Base-by-base conservation (phyloP, 2,113 vertebrate species). In the Scophthalmus maximus region DNA sequence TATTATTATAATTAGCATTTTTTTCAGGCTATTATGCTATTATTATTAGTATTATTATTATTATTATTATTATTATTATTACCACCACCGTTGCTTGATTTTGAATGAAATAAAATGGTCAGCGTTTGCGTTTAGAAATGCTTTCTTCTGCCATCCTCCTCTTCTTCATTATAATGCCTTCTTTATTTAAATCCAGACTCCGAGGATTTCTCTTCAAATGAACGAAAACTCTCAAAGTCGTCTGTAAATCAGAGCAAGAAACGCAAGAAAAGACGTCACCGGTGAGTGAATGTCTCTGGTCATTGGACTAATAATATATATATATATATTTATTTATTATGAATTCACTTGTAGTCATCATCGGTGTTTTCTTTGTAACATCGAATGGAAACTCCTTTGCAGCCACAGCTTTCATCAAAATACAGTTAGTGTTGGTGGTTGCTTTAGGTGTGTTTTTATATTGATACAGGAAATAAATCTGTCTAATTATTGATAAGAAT, bases 231-330 rank as follows among this genome's bases (percentile, higher is more conserved):
- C 81, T 95, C 95, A 52, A 99, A 98, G 87, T 96, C 96, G 15
- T 94, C 96, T 67, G 82, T 98, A 88, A 95, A 88, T 83, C 97
- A 99, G 91, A 97, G 94, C 92, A 99, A 99, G 92, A 99, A 99
- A 91, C 93, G 98, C 61, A 99, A 99, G 95, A 99, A 99, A 92
- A 94, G 97, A 84, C 89, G 97, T 22, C 98, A 99, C 94, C 94
- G 98, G 98, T 99, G 91, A 86, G 89, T 90, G 20, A 2, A 18
- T 8, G 67, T 79, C 46, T 73, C 12, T 82, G 27, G 0, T 25
- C 52, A 11, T 69, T 32, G 3, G 4, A n/a, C 10, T 34, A 8
- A 51, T 52, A 5, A 25, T 50, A 8, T 25, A n/a, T n/a, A n/a
- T 22, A 1, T 25, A n/a, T 26, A 0, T 22, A 46, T 55, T 65